phyloP scores from a whole-genome alignment of 2,888 invertebrate genomes.

The Glyphotaelius pellucidus region DNA sequence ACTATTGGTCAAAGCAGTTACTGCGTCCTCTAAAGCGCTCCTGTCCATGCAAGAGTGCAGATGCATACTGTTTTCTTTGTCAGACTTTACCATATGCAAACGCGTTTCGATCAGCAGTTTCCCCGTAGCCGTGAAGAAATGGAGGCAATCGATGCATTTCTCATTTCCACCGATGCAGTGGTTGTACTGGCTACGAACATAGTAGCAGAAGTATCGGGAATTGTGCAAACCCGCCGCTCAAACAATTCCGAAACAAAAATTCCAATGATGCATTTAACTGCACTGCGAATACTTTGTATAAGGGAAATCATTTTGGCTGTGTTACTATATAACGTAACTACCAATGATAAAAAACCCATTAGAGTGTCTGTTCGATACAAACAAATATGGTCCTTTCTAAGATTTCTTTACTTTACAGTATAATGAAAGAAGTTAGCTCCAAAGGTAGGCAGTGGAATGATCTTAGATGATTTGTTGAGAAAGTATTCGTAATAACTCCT shows the following conservation, averaged over 20 bases:
- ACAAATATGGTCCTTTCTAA: too few species aligned
- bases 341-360: not conserved
- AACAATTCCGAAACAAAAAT: constrained; percentile 45
- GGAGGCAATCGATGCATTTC: constrained; percentile 59
- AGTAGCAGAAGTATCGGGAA: constrained; percentile 52
- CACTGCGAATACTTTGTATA: not conserved
- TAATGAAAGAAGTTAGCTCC: too few species aligned
- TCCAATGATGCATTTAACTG: constrained; percentile 28
- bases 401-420: too few species aligned
- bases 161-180: constrained; percentile 61
- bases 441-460: too few species aligned
- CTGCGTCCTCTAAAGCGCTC: not conserved
- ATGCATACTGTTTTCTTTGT: constrained; percentile 39
- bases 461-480: too few species aligned
- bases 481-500: too few species aligned
- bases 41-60: not conserved
- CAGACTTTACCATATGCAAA: constrained; percentile 49
- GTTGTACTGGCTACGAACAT: constrained; percentile 2
- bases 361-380: not conserved
- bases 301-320: not conserved
- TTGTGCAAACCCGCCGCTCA: constrained; percentile 38
- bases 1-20: too few species aligned
- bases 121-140: constrained; percentile 43
- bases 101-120: constrained; percentile 61
- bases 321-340: not conserved